Evolutionary conservation across 2,888 invertebrate genomes (phyloP), one percentile per base, ranked within the genome.

Genomic region (Temnothorax unifasciatus): DNA sequence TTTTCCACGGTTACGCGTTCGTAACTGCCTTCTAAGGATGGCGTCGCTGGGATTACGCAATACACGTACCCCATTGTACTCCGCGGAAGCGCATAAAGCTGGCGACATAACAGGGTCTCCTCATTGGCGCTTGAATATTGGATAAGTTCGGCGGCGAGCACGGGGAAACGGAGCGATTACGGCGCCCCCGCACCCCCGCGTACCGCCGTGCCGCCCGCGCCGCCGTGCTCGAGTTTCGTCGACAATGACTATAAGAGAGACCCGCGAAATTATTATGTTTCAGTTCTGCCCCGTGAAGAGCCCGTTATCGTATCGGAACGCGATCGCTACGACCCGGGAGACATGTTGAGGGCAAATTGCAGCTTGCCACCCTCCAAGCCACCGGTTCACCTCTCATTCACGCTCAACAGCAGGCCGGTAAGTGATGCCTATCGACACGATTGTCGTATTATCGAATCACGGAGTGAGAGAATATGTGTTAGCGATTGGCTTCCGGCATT

Each of bases 331-430:
- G 97, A 97, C 93, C 96, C 97, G 0, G 97, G 97, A 0, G 98
- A 98, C 94, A 95, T 96, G 50, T 95, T 98, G 85, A 95, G 96
- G 82, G 98, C 97, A 71, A 98, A 98, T 95, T 98, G 98, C 95
- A 97, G 97, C n/a, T 97, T 97, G 6, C 96, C 97, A 8, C 97
- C 97, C 6, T 97, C 97, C n/a, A 96, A 96, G 90, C 98, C 98
- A 11, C 96, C 97, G 54, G 97, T 97, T 50, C 96, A 96, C 90
- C 96, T 98, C 86, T 97, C 97, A 92, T 97, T 98, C 92, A 96
- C 96, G 90, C 96, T 98, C 89, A 98, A 98, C 94, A 97, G 97
- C 93, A 96, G 96, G 92, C 96, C 97, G 95, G 98, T 98, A 95
- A 97, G 97, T 96, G 88, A 86, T 87, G 85, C 83, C 84, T 82